Evolutionary conservation across 1,140 invertebrate species (phyloP), one percentile per base, ranked within the genome.

Genomic region (Drosophila mojavensis): DNA sequence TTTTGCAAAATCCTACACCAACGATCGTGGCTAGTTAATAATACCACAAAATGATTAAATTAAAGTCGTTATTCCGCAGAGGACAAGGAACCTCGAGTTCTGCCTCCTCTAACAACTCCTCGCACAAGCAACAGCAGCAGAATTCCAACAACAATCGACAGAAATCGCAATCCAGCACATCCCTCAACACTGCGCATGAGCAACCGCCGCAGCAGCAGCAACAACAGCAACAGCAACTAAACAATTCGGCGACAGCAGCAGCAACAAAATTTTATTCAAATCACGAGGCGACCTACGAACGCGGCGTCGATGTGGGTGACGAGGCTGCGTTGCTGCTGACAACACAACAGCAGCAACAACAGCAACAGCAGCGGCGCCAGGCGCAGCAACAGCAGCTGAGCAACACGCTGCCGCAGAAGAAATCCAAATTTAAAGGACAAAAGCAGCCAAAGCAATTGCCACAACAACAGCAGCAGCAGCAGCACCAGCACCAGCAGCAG

Each of bases 21-120:
- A 36, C 63, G 17, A 56, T 28, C 48, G 58, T 26, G 1, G 5
- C n/a, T 28, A 61, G 45, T 11, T 59, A 60, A 70, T 28, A 48
- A 71, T 45, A 36, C 66, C n/a, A 65, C 39, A 88, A 77, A 56
- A 96, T 96, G 95, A 96, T 96, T 94, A 96, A 96, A 94, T 95
- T 96, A 92, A 96, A 96, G 94, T 96, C 95, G 89, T 94, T 96
- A 91, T 96, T 96, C 93, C 95, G 95, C 94, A 95, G 95, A 94
- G 95, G 95, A 88, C 94, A 93, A 86, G 90, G 93, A 89, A 81
- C 85, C 92, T 92, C 94, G 61, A 81, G 88, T 79, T 89, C 84
- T 28, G 79, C 79, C 33, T 89, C 84, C 81, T 90, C 84, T 43
- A 84, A 86, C 56, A 79, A 86, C 65, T 89, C 86, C 39, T 68